Evolutionary conservation across 2,888 invertebrate genomes (phyloP), one percentile per base, ranked within the genome.

Genomic region (Morinoia aosen): DNA sequence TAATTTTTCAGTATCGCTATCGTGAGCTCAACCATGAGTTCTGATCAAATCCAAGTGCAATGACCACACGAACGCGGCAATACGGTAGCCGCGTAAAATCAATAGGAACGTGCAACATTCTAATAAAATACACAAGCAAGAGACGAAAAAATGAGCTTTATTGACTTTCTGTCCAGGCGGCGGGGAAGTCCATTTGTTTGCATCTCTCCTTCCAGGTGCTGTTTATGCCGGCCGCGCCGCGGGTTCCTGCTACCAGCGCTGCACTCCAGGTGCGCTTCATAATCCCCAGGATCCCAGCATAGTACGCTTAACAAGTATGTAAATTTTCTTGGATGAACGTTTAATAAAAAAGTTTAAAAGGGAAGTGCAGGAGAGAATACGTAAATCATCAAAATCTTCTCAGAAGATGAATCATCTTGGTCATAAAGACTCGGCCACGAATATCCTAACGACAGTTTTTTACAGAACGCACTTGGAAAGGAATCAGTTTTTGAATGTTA

Each of bases 111-210:
- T 93, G 57, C 93, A 93, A 93, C 93, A 93, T 57, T 93, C 93
- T 93, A 93, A 93, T 93, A 93, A 93, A 93, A 93, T 93, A 93
- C 93, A 93, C 93, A 93, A 93, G 93, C 93, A 93, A 93, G 93
- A 93, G 93, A 93, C 57, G 57, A 93, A 93, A 93, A 93, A 93
- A 93, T 93, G 93, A 93, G 93, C 93, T 93, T 93, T 93, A 93
- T 93, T 93, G 93, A 93, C 93, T 93, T 93, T 93, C 93, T 93
- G 93, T 93, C 93, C 14, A 93, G 93, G 93, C 93, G 93, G 57
- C 56, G 19, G 93, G 57, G 57, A 57, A 93, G 57, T n/a, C 93
- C 93, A 93, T 93, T 93, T 93, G 93, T 93, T 93, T 93, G 93
- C 93, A 93, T 93, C 93, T 48, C 93, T 93, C 57, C 93, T 93